phyloP scores from a whole-genome alignment of 2,113 vertebrate species.

The Emydura subglobosa region DNA sequence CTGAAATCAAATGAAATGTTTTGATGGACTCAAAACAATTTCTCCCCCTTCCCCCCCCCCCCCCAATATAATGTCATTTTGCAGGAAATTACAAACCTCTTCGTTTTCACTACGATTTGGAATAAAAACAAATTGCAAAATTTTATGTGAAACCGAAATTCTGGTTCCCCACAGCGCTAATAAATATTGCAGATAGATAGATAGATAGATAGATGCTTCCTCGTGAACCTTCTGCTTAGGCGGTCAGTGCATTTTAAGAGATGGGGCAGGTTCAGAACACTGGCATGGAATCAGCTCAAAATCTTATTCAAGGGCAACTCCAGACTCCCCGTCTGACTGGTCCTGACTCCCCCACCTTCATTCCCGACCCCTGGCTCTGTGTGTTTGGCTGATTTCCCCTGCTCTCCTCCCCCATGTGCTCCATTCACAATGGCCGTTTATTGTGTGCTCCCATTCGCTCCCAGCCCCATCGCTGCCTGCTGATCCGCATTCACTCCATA shows the following conservation, averaged over 20 bases:
- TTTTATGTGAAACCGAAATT: not conserved
- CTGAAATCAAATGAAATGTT: constrained; percentile 42
- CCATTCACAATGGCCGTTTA: not conserved
- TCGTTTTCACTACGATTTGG: not conserved
- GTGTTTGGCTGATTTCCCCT: not conserved
- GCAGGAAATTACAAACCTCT: not conserved
- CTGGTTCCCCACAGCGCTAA: not conserved
- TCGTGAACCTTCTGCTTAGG: not conserved
- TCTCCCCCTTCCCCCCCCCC: not conserved
- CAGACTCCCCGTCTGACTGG: accelerated
- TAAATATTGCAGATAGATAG: not conserved
- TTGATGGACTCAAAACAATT: not conserved
- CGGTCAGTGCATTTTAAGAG: not conserved
- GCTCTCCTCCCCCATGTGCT: not conserved
- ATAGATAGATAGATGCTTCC: not conserved
- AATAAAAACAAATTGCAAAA: not conserved
- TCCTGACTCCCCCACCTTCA: not conserved
- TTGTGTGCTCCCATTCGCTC: constrained; percentile 2
- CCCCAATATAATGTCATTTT: not conserved
- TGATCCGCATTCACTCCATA: constrained; percentile 2
- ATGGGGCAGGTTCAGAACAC: accelerated
- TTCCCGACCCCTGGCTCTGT: not conserved
- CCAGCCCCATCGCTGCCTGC: not conserved
- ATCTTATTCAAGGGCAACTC: not conserved
- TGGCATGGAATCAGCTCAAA: not conserved